Base-by-base conservation (phyloP, 2,888 invertebrate genomes). In the Pollenia angustigena region DNA sequence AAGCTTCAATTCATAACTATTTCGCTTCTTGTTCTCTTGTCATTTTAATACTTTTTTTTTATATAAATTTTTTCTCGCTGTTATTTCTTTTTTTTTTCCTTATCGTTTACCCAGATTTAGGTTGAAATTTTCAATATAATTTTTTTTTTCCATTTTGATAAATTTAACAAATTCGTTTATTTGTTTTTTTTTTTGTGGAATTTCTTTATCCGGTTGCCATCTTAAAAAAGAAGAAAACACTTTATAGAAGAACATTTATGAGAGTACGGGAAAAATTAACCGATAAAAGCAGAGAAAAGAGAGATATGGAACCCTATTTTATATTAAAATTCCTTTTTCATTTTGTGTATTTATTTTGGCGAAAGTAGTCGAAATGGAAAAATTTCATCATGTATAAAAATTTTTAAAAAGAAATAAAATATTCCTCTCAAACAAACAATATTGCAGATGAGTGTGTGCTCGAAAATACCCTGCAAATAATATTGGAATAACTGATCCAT, bases 281-380 rank as follows among this genome's bases (percentile, higher is more conserved):
- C 52, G 16, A 62, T 42, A 46, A 32, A 66, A 54, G 18, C 23
- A 46, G 46, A 8, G 42, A 44, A 1, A 23, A 40, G 6, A 4
- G 14, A 14, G 16, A 58, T 48, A 40, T 54, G 48, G 9, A 48
- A 62, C 42, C 52, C 44, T 60, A 69, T 44, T 56, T 50, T 16
- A 14, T 69, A 68, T 75, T 60, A 75, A 75, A 82, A 75, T 68
- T 75, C 68, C 74, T 68, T 46, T 32, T 52, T 23, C 11, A n/a
- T 58, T 52, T 62, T 14, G 3, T 52, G 0, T 62, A 18, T 54
- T 12, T 52, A 16, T 62, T 52, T 44, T 64, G 50, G 32, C 44
- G n/a, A 16, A 48, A 42, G 58, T 58, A 58, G 40, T 14, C 42
- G 50, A 50, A 75, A 60, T 16, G 46, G 46, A 82, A 75, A 58